These are phyloP conservation scores for Zootermopsis nevadensis DNA, from an alignment of 2,888 invertebrate genomes.

Conservation along the genomic window DNA sequence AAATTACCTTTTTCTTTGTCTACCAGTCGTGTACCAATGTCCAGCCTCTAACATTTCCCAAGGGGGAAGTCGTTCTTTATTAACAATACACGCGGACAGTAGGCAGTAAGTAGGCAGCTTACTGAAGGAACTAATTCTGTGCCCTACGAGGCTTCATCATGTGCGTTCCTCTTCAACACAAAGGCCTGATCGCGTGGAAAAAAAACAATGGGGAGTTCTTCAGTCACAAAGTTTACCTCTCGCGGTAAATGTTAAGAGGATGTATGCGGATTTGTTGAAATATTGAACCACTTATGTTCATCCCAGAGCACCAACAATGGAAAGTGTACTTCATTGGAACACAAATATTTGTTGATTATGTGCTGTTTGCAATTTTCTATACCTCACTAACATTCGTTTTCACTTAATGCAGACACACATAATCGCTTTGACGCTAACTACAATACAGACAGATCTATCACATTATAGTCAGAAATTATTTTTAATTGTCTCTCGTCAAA, in stretches of 20 bases:
- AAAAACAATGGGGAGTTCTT: not conserved
- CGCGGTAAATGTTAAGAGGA: not conserved
- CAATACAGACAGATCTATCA: too few relatives aligned
- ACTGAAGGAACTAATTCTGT: conserved; percentile 25
- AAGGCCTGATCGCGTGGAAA: conserved; percentile 24
- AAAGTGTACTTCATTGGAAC: too few relatives aligned
- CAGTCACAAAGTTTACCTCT: not conserved
- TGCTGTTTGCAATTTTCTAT: not conserved
- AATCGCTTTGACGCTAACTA: too few relatives aligned
- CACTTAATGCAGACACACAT: too few relatives aligned
- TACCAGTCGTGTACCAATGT: not conserved
- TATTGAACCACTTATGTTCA: not conserved
- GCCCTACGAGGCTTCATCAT: conserved; percentile 33
- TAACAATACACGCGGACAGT: conserved; percentile 20
- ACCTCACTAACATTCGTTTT: not conserved
- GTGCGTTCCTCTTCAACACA: not conserved
- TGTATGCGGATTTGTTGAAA: not conserved
- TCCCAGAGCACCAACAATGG: too few relatives aligned
- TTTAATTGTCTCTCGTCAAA: too few relatives aligned
- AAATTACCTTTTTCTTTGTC: not conserved
- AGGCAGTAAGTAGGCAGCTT: not conserved
- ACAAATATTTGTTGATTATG: too few relatives aligned
- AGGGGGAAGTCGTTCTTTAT: conserved; percentile 23
- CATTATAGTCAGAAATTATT: too few relatives aligned
- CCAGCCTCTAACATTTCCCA: not conserved